Conservation (phyloP, 2,113 vertebrate species). For the Apus apus region DNA sequence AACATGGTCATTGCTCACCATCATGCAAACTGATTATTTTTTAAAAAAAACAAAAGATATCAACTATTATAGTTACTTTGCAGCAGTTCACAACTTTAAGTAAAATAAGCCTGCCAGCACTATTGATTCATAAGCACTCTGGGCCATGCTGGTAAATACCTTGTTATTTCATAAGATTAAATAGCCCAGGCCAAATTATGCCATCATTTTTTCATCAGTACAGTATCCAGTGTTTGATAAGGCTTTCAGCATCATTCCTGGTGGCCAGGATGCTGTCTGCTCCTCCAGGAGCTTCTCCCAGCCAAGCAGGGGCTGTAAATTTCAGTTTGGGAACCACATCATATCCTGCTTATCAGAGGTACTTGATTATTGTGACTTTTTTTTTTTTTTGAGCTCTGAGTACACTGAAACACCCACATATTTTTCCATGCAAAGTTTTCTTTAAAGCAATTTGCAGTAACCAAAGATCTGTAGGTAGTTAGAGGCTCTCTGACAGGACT, state of each 20-base stretch:
- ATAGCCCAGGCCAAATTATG: neutral
- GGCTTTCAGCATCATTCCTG: neutral
- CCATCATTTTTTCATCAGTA: neutral
- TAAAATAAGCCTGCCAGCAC: neutral
- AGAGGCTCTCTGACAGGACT: neutral
- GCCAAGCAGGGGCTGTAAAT: neutral
- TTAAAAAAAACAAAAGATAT: slow-evolving; percentile 12
- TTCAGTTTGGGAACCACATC: neutral
- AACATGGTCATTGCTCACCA: neutral
- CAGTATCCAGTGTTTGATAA: neutral
- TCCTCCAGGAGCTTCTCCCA: neutral
- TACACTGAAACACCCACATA: neutral
- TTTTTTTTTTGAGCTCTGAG: neutral
- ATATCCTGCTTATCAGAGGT: neutral
- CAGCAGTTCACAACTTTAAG: neutral
- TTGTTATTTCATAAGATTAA: slow-evolving; percentile 5
- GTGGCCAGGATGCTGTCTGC: neutral
- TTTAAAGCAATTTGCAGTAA: neutral
- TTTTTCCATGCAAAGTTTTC: neutral
- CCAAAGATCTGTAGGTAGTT: neutral
- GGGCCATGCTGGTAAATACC: neutral
- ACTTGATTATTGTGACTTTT: neutral
- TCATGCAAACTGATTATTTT: neutral
- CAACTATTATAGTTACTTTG: neutral
- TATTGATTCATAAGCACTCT: neutral